Base-by-base conservation (phyloP, 2,888 invertebrate species). In the Portevinia maculata region DNA sequence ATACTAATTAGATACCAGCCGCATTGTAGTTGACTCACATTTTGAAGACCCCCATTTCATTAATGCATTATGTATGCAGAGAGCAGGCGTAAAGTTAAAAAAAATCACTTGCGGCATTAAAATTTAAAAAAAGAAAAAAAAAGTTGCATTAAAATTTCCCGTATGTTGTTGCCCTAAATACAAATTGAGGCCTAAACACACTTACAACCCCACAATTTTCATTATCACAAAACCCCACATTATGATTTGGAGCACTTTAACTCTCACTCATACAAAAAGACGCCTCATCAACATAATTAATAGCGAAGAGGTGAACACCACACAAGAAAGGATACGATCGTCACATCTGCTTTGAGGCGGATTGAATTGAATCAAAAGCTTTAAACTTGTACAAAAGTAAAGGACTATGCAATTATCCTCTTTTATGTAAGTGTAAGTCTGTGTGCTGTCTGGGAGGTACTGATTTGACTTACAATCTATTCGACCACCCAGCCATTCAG, bases 261-360 rank as follows among this genome's bases (percentile, higher is more conserved):
- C 44, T 37, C 19, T 15, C 13, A 11, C 32, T 11, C 34, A 50
- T 39, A 41, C 52, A 19, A 11, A 39, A n/a, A 32, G 39, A 24
- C 19, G 52, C 37, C 62, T 71, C 60, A 62, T 62, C 71, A 71
- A 52, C 62, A 62, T 71, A 71, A 71, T 71, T 71, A 71, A 71
- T 71, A 39, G n/a, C 24, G 30, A 17, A 9, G n/a, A 50, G 24
- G 24, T 11, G 9, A 34, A 34, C 15, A 6, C 34, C 3, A 28
- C 48, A 48, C 13, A 48, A 24, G 24, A 60, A 30, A 41, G 15
- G 65, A 44, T 39, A 46, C 37, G 53, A 34, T 3, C 34, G 9
- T 8, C 9, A 34, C 8, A 9, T 11, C 11, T 8, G 11, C 73
- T 62, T 24, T 13, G 19, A 30, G 46, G 19, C 53, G 41, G 17